A percentile compares a stretch with the other conserved stretches of the same genome.
Conservation (phyloP, 2,113 vertebrate species). For the Colius striatus region DNA sequence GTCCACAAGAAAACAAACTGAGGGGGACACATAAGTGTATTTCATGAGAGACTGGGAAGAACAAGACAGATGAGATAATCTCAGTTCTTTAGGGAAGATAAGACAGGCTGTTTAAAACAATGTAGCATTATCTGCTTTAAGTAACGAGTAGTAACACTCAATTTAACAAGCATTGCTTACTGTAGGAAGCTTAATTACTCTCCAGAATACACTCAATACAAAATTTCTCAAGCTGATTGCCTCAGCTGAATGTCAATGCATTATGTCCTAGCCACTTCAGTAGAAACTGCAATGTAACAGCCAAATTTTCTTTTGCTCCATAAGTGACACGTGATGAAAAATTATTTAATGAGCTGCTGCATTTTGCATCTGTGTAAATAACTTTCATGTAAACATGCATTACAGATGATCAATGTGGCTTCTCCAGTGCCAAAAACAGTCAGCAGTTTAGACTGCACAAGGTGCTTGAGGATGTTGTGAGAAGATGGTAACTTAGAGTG, state of each 20-base stretch:
- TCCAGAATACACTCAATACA: slow-evolving; percentile 18
- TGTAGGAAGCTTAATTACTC: slow-evolving; percentile 56
- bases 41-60: background rate
- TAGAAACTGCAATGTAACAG: background rate
- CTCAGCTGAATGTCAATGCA: slow-evolving; percentile 13
- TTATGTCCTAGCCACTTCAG: slow-evolving; percentile 11
- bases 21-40: background rate
- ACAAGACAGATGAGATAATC: slow-evolving; percentile 20
- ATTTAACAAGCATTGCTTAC: slow-evolving; percentile 47
- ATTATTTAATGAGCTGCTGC: slow-evolving; percentile 23
- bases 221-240: slow-evolving; percentile 45
- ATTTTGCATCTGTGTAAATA: slow-evolving; percentile 53
- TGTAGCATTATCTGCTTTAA: slow-evolving; percentile 19
- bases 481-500: background rate
- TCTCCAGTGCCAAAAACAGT: background rate
- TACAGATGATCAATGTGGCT: background rate
- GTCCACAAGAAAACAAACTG: background rate
- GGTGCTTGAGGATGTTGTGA: background rate
- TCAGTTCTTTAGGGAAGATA: slow-evolving; percentile 31
- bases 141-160: slow-evolving; percentile 21
- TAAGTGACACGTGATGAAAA: slow-evolving; percentile 28
- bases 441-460: background rate
- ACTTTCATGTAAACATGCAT: background rate
- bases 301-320: background rate
- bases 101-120: slow-evolving; percentile 36